A percentile compares a stretch with the other conserved stretches of the same genome.
phyloP scores from a whole-genome alignment of 2,888 invertebrate species.

The Lingula anatina region DNA sequence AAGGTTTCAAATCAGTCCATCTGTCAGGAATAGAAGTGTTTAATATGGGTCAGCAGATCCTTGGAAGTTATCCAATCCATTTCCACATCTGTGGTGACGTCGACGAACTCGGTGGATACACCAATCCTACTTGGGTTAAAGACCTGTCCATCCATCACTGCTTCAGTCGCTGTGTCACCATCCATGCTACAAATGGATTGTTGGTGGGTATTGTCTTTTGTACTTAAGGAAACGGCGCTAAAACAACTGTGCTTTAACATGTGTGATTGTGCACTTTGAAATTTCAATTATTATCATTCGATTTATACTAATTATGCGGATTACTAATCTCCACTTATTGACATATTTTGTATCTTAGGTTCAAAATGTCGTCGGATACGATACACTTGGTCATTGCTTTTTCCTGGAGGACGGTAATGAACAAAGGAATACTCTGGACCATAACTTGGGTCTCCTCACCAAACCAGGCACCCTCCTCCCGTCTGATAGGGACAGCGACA shows the following conservation, averaged over 20 bases:
- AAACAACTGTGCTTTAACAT: too few species aligned
- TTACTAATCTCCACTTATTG: too few species aligned
- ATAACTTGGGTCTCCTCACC: constrained; percentile 18
- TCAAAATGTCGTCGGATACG: constrained; percentile 27
- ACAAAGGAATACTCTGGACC: constrained; percentile 14
- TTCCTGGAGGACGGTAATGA: constrained; percentile 39
- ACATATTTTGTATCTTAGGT: too few species aligned
- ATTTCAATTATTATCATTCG: too few species aligned
- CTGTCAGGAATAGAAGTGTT: constrained; percentile 36
- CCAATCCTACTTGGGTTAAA: too few species aligned
- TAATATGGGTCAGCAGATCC: constrained; percentile 37
- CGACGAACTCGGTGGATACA: constrained; percentile 9
- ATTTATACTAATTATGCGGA: too few species aligned
- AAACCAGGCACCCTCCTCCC: constrained; percentile 10
- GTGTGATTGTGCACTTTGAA: too few species aligned
- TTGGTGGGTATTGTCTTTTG: constrained; percentile 12
- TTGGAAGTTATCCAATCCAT: constrained; percentile 42
- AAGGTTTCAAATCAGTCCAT: constrained; percentile 19
- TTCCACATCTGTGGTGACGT: constrained; percentile 42
- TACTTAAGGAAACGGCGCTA: too few species aligned
- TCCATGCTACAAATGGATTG: constrained; percentile 35
- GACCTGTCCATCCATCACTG: constrained; percentile 36
- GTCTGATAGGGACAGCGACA: constrained; percentile 8
- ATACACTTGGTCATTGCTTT: constrained; percentile 29
- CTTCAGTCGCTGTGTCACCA: constrained; percentile 37